Conservation (phyloP, 2,113 vertebrate genomes). For the Eudorcas thomsonii region DNA sequence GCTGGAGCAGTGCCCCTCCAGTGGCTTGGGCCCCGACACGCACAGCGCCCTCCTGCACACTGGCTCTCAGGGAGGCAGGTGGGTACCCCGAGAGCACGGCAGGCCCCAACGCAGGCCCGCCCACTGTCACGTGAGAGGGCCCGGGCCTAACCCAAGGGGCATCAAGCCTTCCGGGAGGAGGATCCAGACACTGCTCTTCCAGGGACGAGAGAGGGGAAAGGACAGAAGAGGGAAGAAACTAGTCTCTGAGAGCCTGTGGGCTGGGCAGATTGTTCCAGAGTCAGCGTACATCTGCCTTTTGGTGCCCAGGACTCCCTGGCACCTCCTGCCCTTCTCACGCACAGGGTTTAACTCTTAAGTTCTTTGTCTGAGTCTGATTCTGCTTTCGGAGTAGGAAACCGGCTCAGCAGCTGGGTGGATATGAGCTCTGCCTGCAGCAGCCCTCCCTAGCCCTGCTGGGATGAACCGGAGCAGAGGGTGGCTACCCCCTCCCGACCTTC, state of each 20-base stretch:
- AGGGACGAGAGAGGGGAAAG: not conserved
- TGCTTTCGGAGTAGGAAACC: not conserved
- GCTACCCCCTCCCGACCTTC: not conserved
- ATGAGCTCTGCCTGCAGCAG: not conserved
- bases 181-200: not conserved
- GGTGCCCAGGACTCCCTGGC: not conserved
- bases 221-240: not conserved
- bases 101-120: not conserved
- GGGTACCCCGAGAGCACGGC: not conserved
- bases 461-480: not conserved
- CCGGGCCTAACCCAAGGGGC: not conserved
- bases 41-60: not conserved
- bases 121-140: not conserved
- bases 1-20: not conserved
- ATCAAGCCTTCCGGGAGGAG: not conserved
- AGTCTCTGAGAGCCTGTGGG: not conserved
- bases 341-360: not conserved
- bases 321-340: not conserved
- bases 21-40: not conserved
- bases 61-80: slow-evolving; percentile 61
- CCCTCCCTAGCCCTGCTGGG: not conserved
- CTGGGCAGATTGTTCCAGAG: not conserved
- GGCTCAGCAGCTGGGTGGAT: not conserved
- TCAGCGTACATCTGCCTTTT: not conserved
- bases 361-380: not conserved